phyloP scores from a whole-genome alignment of 2,797 vertebrate species.

The Pogoniulus pusillus region DNA sequence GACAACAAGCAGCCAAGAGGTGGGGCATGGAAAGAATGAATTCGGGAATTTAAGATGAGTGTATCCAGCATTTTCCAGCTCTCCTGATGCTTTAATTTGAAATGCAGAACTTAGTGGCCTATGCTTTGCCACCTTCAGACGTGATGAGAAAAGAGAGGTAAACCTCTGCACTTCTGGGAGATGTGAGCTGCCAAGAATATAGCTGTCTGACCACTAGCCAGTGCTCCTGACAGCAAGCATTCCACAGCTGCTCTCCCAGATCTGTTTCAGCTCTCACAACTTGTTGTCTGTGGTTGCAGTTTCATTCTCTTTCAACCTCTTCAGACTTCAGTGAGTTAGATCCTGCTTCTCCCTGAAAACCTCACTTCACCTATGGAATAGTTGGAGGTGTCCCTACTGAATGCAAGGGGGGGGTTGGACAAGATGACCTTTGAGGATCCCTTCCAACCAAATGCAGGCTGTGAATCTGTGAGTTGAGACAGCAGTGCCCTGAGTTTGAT shows the following conservation, averaged over 20 bases:
- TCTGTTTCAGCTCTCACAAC: not conserved
- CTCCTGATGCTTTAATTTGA: not conserved
- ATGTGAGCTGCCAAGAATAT: not conserved
- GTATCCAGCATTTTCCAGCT: not conserved
- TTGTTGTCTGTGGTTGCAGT: not conserved
- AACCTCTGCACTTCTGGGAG: not conserved
- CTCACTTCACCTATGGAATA: not conserved
- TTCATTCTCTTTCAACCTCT: not conserved
- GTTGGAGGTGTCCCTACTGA: too few species aligned
- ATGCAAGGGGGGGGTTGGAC: too few species aligned
- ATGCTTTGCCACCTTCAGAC: not conserved
- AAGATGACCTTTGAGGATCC: too few species aligned
- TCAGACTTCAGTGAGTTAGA: not conserved
- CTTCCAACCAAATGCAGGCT: too few species aligned
- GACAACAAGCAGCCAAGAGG: conserved; percentile 37
- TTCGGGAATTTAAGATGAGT: not conserved
- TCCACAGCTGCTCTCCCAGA: not conserved
- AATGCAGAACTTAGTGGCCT: not conserved
- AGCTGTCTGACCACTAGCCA: not conserved
- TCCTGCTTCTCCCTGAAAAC: not conserved
- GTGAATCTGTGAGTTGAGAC: not conserved
- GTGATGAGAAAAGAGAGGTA: not conserved
- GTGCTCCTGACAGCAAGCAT: not conserved
- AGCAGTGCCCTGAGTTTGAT: not conserved
- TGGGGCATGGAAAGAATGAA: conserved; percentile 14